These are phyloP conservation scores for Ooceraea biroi DNA, from an alignment of 1,140 invertebrate genomes.

Conservation along the genomic window DNA sequence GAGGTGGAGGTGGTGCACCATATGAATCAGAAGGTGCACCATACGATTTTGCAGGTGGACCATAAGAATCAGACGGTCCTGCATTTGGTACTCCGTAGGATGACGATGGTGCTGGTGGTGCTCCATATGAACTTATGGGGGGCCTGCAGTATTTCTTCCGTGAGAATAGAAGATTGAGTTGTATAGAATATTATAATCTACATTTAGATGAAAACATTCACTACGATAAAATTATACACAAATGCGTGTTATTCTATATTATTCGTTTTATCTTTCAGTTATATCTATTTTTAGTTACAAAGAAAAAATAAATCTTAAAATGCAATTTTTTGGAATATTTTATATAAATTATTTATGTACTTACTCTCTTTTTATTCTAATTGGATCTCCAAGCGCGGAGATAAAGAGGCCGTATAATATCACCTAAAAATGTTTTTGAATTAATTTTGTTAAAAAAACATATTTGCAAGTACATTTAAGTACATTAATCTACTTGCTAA, in stretches of 20 bases:
- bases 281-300: no score
- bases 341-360: slow-evolving; percentile 63
- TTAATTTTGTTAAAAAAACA: slow-evolving; percentile 3
- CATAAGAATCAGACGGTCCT: slow-evolving; percentile 48
- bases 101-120: slow-evolving; percentile 64
- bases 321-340: background rate
- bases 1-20: slow-evolving; percentile 61
- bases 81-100: slow-evolving; percentile 65
- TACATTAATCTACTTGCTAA: no score
- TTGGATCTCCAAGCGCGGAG: slow-evolving; percentile 81
- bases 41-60: slow-evolving; percentile 67
- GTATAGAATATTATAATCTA: background rate
- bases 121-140: slow-evolving; percentile 62
- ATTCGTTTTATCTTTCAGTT: no score
- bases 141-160: slow-evolving; percentile 32
- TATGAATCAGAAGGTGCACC: slow-evolving; percentile 67
- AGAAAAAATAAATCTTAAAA: background rate
- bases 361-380: slow-evolving; percentile 83
- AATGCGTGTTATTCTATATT: background rate
- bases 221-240: background rate
- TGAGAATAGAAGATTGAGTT: slow-evolving; percentile 15
- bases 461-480: background rate
- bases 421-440: slow-evolving; percentile 80
- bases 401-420: slow-evolving; percentile 82
- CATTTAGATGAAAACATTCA: slow-evolving; percentile 1